Conservation (phyloP, 2,888 invertebrate genomes). For the Eupithecia centaureata region DNA sequence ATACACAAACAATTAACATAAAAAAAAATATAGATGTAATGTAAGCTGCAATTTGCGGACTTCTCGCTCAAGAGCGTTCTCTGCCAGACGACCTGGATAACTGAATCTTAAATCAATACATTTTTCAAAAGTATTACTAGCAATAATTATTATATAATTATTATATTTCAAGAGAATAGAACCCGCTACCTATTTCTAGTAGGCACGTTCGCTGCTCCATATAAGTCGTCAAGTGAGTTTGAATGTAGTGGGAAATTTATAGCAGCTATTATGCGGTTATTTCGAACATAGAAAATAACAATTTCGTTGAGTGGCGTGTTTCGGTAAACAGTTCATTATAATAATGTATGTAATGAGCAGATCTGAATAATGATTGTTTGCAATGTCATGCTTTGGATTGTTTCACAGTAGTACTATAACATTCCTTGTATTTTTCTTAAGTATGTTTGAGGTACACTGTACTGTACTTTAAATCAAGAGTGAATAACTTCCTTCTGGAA, state of each 20-base stretch:
- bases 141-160: too few species aligned
- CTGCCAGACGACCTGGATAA: too few species aligned
- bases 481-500: too few species aligned
- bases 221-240: neutral
- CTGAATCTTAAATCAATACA: too few species aligned
- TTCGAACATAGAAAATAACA: constrained; percentile 37
- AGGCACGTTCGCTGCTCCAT: neutral
- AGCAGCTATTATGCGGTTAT: constrained; percentile 30
- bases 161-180: neutral
- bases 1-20: too few species aligned
- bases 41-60: too few species aligned
- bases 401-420: neutral
- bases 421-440: neutral
- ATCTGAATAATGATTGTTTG: constrained; percentile 21
- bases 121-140: too few species aligned
- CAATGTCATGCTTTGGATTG: neutral
- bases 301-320: constrained; percentile 32
- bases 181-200: neutral
- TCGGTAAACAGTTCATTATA: constrained; percentile 33
- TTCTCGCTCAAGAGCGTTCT: too few species aligned
- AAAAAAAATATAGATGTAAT: too few species aligned
- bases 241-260: constrained; percentile 24
- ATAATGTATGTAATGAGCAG: constrained; percentile 35
- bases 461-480: too few species aligned
- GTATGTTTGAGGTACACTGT: neutral